Evolutionary conservation across 2,888 invertebrate genomes (phyloP).

Genomic region (Exephanes ischioxanthus): DNA sequence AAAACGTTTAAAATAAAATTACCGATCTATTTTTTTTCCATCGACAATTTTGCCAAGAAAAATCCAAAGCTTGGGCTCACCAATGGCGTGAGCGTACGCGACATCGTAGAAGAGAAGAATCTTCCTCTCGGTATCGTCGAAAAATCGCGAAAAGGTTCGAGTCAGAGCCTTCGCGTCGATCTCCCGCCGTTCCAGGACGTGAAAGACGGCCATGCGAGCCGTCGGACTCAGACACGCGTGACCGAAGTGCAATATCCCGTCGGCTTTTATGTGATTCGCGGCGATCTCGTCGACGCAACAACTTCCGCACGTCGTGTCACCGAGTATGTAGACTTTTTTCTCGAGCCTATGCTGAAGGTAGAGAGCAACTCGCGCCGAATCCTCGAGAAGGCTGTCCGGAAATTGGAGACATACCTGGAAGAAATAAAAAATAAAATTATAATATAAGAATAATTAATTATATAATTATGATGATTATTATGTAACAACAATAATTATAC

Average conservation of each 20-base stretch:
- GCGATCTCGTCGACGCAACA: slow-evolving; percentile 96
- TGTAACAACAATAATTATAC: no score
- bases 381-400: slow-evolving; percentile 92
- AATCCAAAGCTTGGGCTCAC: slow-evolving; percentile 80
- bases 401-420: slow-evolving; percentile 95
- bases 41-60: background rate
- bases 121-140: slow-evolving; percentile 81
- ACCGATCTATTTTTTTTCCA: slow-evolving; percentile 56
- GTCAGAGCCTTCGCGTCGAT: slow-evolving; percentile 86
- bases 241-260: slow-evolving; percentile 96
- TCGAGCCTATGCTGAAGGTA: slow-evolving; percentile 85
- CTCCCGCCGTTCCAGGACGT: slow-evolving; percentile 89
- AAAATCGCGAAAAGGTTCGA: slow-evolving; percentile 79
- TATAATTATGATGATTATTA: no score
- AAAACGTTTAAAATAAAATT: slow-evolving; percentile 1
- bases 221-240: slow-evolving; percentile 92
- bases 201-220: slow-evolving; percentile 90
- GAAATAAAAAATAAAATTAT: background rate
- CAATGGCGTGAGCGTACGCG: slow-evolving; percentile 88
- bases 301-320: slow-evolving; percentile 96
- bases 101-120: slow-evolving; percentile 89
- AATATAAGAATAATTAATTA: background rate
- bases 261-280: slow-evolving; percentile 94
- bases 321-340: slow-evolving; percentile 92
- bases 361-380: slow-evolving; percentile 89